Base-by-base conservation (phyloP, 1,140 invertebrate species). In the Maconellicoccus hirsutus region DNA sequence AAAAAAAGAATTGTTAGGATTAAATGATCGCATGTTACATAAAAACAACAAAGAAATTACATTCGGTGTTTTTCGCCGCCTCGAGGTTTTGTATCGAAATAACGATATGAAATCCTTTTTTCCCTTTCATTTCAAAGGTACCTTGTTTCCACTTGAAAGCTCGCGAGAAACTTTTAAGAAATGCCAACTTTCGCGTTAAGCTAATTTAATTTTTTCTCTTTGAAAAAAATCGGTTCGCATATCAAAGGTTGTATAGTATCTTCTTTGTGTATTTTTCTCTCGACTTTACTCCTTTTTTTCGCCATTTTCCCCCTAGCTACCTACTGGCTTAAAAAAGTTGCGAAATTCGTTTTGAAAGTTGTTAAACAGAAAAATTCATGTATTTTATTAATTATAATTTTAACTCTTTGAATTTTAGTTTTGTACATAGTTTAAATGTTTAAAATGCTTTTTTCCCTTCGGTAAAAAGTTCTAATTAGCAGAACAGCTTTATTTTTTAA, bases 361-460 rank as follows among this genome's bases (percentile, higher is more conserved):
- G 42, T 52, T 52, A 52, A 52, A 52, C 12, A 52, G 42, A 16
- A 52, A 52, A 52, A 52, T 52, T 52, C 42, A 52, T 52, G 42
- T 52, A 52, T 52, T 52, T 52, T 52, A 52, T 33, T 52, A 52
- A 52, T 52, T 52, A 52, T 52, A 52, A 52, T 52, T 52, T 52
- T 52, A 14, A 4, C 16, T 52, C n/a, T 19, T 52, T 52, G 10
- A 19, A 52, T 16, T 52, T 52, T 52, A 52, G 42, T 52, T 52
- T 52, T 52, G 42, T 52, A 52, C 42, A 52, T 52, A 52, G 12
- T 52, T 52, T 52, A 52, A 52, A 52, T 52, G 42, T 19, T 52
- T 52, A 52, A 52, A 52, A 52, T 14, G 42, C 16, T 52, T 14
- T 52, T 19, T 14, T 8, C n/a, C 42, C 42, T 3, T 16, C 42